A percentile compares a stretch with the other conserved stretches of the same genome.
Evolutionary conservation across 1,140 invertebrate genomes (phyloP).

Genomic region (Ephestia elutella): DNA sequence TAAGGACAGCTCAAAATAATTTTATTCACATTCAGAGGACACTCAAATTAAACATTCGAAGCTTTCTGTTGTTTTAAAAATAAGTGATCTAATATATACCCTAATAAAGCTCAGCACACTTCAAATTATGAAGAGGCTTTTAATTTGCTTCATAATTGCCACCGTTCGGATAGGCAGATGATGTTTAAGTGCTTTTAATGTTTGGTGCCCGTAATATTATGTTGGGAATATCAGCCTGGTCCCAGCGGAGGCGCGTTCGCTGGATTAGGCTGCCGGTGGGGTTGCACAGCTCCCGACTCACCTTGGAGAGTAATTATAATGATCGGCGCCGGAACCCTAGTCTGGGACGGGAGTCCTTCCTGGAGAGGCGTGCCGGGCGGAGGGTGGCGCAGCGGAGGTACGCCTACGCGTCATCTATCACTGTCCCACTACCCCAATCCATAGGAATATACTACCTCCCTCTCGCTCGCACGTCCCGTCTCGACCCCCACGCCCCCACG

Average conservation of each 20-base stretch:
- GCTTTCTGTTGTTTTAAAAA: constrained; percentile 5
- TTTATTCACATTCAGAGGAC: not conserved
- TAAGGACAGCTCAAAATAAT: not conserved
- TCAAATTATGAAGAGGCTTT: constrained; percentile 36
- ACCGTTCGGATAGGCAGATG: constrained; percentile 40
- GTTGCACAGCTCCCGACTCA: constrained; percentile 59
- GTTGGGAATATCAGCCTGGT: constrained; percentile 39
- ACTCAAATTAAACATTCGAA: not conserved
- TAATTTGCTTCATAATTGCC: constrained; percentile 56
- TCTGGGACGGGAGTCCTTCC: constrained; percentile 66
- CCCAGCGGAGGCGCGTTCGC: constrained; percentile 46
- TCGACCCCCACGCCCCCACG: constrained; percentile 57
- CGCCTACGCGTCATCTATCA: constrained; percentile 53
- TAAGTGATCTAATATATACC: constrained; percentile 20
- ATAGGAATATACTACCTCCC: constrained; percentile 14
- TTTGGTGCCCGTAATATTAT: constrained; percentile 51
- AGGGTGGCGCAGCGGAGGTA: constrained; percentile 62
- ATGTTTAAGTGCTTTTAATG: constrained; percentile 47
- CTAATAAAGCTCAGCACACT: constrained; percentile 35
- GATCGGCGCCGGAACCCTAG: constrained; percentile 72
- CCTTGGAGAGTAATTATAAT: constrained; percentile 74
- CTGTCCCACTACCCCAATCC: constrained; percentile 21
- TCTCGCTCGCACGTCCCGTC: constrained; percentile 46
- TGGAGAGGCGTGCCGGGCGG: constrained; percentile 64
- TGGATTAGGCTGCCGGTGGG: constrained; percentile 61